Evolutionary conservation across 2,113 vertebrate genomes (phyloP).

Genomic region (Ochotona curzoniae): DNA sequence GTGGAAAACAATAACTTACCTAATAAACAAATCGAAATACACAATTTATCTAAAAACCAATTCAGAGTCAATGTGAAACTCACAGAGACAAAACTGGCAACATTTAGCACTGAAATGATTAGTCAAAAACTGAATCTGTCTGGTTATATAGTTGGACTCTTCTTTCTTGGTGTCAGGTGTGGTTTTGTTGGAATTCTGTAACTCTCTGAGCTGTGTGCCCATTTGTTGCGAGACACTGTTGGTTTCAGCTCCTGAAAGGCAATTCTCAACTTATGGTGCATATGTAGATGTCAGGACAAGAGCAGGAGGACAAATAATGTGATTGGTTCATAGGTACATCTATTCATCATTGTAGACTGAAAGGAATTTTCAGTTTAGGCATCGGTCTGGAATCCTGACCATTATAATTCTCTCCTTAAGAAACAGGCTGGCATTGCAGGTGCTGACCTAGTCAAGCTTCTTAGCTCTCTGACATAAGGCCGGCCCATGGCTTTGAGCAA

Average conservation of each 20-base stretch:
- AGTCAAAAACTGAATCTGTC: not conserved
- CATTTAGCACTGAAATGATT: not conserved
- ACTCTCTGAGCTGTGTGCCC: not conserved
- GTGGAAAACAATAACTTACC: not conserved
- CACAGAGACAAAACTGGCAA: not conserved
- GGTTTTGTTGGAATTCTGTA: not conserved
- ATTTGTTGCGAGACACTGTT: accelerated
- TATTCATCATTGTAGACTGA: constrained; percentile 58
- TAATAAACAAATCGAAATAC: not conserved
- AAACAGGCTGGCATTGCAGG: not conserved
- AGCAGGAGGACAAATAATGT: not conserved
- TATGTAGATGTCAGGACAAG: not conserved
- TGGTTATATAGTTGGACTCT: not conserved
- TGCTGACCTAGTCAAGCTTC: not conserved
- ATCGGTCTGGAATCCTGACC: constrained; percentile 58
- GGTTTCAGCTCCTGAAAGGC: not conserved
- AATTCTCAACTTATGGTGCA: not conserved
- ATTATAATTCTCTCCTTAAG: constrained; percentile 40
- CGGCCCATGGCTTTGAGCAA: not conserved
- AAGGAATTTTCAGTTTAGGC: constrained; percentile 66
- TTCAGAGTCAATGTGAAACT: not conserved
- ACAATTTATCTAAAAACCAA: not conserved
- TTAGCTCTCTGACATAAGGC: not conserved
- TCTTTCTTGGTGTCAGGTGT: not conserved
- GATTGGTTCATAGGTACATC: not conserved